Base-by-base conservation (phyloP, 1,140 invertebrate species). In the Papilio machaon region DNA sequence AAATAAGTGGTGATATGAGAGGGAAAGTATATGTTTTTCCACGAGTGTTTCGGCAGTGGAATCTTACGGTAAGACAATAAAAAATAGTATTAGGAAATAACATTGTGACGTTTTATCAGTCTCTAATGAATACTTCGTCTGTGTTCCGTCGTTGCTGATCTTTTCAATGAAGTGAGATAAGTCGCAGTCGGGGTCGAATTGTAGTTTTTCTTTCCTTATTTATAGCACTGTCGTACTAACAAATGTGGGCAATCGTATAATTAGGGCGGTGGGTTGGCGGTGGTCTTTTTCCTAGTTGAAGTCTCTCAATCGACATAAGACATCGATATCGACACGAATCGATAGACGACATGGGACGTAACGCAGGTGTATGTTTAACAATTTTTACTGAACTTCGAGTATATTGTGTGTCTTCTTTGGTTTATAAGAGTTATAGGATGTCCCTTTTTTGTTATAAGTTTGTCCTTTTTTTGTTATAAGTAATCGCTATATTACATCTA, bases 191-290 rank as follows among this genome's bases (percentile, higher is more conserved):
- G 79, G 88, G 87, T 89, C 87, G 88, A 84, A 84, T 84, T 74
- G 83, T 81, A 83, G 85, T 90, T 87, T 89, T 88, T 88, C 89
- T 86, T 90, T 81, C 85, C 83, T 93, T 94, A 94, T 94, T 94
- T 94, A 94, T 94, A 91, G 87, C 82, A 88, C 88, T 82, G 87
- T 89, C 88, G 86, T 89, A 88, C 86, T 83, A 89, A 94, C 91
- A 91, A 92, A 94, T 94, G 92, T 89, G 87, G 84, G 83, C 83
- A 73, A 89, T 82, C 83, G 82, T 85, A 88, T 85, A 89, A 92
- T 88, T 90, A 87, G 86, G 73, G 30, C 67, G 73, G 46, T 67
- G 43, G 70, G 58, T 79, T 67, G 38, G 7, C 2, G 23, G 23
- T 43, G 38, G 0, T 43, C 38, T 43, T 19, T 9, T 76, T 49